Evolutionary conservation across 1,140 invertebrate genomes (phyloP).

Genomic region (Drosophila takahashii): DNA sequence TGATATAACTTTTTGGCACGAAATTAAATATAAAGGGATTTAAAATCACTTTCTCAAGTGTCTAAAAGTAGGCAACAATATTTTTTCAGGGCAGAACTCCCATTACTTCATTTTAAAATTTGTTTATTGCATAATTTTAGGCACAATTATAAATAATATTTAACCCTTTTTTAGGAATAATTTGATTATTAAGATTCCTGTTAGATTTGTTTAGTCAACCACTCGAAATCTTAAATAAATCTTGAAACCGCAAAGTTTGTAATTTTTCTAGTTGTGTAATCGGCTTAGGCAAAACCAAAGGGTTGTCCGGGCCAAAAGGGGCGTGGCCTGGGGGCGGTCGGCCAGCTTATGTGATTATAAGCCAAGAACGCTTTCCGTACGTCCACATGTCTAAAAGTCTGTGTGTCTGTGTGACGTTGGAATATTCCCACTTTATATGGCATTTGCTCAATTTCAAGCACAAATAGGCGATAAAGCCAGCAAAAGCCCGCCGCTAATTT

Average conservation of each 20-base stretch:
- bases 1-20: too few relatives aligned
- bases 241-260: background rate
- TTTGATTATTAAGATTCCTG: too few relatives aligned
- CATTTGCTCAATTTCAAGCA: slow-evolving; percentile 38
- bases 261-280: slow-evolving; percentile 13
- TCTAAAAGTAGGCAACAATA: background rate
- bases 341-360: slow-evolving; percentile 52
- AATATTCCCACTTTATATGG: slow-evolving; percentile 36
- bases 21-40: too few relatives aligned
- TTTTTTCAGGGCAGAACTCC: too few relatives aligned
- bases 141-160: background rate
- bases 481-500: slow-evolving; percentile 52
- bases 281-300: slow-evolving; percentile 36
- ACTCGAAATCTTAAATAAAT: too few relatives aligned
- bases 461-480: slow-evolving; percentile 26
- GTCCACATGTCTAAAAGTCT: background rate
- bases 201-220: too few relatives aligned
- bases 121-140: background rate
- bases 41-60: background rate
- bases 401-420: slow-evolving; percentile 8
- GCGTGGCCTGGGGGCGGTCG: slow-evolving; percentile 28
- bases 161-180: too few relatives aligned
- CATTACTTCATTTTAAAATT: too few relatives aligned
- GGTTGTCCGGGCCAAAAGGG: slow-evolving; percentile 20
- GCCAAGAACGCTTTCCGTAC: slow-evolving; percentile 26